A percentile compares a stretch with the other conserved stretches of the same genome.
Evolutionary conservation across 2,888 invertebrate species (phyloP).

Genomic region (Eugnorisma glareosa): DNA sequence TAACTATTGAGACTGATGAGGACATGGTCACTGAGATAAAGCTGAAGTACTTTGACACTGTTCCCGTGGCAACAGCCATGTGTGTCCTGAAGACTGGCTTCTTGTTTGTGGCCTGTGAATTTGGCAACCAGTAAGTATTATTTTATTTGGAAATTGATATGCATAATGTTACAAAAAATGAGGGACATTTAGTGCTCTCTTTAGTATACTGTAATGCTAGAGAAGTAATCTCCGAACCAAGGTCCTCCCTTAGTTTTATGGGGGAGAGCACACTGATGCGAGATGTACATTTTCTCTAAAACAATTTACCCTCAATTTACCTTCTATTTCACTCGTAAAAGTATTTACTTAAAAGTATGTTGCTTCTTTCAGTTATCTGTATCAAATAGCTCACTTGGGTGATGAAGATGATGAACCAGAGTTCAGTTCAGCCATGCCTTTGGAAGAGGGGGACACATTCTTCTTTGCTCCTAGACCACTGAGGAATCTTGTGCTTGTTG

Average conservation of each 20-base stretch:
- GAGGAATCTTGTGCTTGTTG: conserved; percentile 98
- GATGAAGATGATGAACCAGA: conserved; percentile 99
- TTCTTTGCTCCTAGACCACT: conserved; percentile 98
- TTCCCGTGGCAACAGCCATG: conserved; percentile 98
- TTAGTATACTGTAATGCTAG: conserved; percentile 80
- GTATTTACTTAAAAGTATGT: neutral
- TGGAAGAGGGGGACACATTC: conserved; percentile 99
- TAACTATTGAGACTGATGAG: conserved; percentile 98
- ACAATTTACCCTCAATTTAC: neutral
- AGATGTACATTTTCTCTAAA: conserved; percentile 78
- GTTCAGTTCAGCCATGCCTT: conserved; percentile 99
- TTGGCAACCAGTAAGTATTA: conserved; percentile 99
- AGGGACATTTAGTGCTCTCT: conserved; percentile 76
- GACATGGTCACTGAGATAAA: conserved; percentile 99
- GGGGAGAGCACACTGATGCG: conserved; percentile 92
- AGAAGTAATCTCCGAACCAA: conserved; percentile 91
- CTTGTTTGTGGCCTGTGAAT: conserved; percentile 99
- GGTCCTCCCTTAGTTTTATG: conserved; percentile 88
- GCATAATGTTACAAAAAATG: conserved; percentile 64
- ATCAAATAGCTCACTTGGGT: conserved; percentile 99
- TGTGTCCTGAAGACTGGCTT: conserved; percentile 99
- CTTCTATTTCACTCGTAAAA: neutral
- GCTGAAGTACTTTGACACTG: conserved; percentile 99
- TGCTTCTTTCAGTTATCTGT: conserved; percentile 94
- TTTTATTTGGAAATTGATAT: conserved; percentile 20